Evolutionary conservation across 1,140 invertebrate genomes (phyloP).

Genomic region (Latrodectus geometricus): DNA sequence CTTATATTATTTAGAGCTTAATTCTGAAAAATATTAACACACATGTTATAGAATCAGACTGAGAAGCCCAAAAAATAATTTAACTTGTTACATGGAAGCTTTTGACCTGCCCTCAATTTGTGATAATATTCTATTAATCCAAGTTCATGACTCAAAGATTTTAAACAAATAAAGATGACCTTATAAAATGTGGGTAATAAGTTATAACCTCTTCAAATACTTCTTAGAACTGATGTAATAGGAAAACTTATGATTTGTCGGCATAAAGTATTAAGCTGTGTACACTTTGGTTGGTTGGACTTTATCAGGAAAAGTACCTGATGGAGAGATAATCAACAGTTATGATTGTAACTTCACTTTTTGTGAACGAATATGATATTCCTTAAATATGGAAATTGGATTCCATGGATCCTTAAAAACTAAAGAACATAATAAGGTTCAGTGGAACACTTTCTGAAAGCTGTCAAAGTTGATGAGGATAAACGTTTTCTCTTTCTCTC

Average conservation of each 20-base stretch:
- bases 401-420: background rate
- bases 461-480: conserved; percentile 24
- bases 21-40: no score
- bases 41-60: background rate
- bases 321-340: background rate
- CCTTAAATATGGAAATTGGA: conserved; percentile 5
- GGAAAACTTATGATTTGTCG: conserved; percentile 21
- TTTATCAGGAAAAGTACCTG: conserved; percentile 13
- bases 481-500: background rate
- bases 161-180: conserved; percentile 15
- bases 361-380: background rate
- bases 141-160: conserved; percentile 3
- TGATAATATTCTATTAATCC: conserved; percentile 16
- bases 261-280: background rate
- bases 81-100: conserved; percentile 23
- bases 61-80: conserved; percentile 3
- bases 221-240: conserved; percentile 23
- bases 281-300: conserved; percentile 2
- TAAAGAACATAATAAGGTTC: background rate
- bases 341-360: conserved; percentile 4
- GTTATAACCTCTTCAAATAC: conserved; percentile 2
- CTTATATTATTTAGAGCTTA: no score
- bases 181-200: conserved; percentile 14
- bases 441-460: background rate
- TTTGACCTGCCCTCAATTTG: background rate